Evolutionary conservation across 1,140 invertebrate species (phyloP).

Genomic region (Scaptomyza graminum): DNA sequence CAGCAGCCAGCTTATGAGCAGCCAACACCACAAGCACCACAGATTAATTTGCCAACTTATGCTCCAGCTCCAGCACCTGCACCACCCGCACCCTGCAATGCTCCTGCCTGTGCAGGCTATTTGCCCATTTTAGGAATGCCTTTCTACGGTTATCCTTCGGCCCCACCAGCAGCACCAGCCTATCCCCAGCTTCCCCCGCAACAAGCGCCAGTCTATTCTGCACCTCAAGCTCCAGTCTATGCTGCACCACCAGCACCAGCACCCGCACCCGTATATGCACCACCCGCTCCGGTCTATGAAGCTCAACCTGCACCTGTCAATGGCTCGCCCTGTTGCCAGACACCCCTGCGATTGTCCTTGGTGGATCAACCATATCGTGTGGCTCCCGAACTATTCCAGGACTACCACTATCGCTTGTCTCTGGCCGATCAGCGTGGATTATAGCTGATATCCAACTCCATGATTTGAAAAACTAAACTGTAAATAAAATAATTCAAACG

Average conservation of each 20-base stretch:
- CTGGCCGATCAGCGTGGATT: conserved; percentile 44
- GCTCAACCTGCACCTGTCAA: conserved; percentile 3
- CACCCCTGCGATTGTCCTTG: conserved; percentile 58
- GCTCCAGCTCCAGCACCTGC: conserved; percentile 13
- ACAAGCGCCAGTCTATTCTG: neutral
- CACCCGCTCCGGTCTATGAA: conserved; percentile 2
- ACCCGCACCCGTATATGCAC: conserved; percentile 2
- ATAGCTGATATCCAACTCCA: conserved; percentile 34
- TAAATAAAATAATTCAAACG: conserved; percentile 65
- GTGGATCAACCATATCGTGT: conserved; percentile 70
- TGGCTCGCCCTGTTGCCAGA: conserved; percentile 44
- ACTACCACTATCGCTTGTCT: conserved; percentile 65
- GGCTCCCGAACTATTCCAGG: conserved; percentile 70
- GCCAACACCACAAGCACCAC: neutral
- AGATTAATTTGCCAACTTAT: conserved; percentile 17
- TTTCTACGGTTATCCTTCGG: conserved; percentile 31
- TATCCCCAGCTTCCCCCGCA: conserved; percentile 10
- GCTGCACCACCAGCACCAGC: conserved; percentile 6
- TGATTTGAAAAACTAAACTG: conserved; percentile 26
- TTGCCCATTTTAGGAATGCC: conserved; percentile 41
- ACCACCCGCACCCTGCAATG: conserved; percentile 25
- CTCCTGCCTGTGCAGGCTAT: conserved; percentile 33
- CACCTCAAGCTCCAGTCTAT: conserved; percentile 5
- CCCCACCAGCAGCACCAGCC: conserved; percentile 13
- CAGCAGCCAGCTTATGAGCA: conserved; percentile 21